Evolutionary conservation across 2,797 vertebrate genomes (phyloP).

Genomic region (Buceros bicornis): DNA sequence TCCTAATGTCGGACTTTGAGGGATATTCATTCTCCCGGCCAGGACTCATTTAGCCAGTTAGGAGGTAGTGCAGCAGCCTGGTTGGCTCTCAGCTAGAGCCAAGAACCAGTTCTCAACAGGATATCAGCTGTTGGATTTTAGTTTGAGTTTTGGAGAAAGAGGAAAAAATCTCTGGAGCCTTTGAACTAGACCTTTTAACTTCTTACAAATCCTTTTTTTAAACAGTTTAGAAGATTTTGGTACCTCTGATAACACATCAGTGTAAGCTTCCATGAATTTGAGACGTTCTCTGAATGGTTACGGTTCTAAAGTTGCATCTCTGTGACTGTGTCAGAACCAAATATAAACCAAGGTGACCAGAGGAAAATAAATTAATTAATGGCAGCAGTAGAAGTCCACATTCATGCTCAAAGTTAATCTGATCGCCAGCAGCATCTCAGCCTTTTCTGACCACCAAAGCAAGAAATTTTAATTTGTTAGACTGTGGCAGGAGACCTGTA

Average conservation of each 20-base stretch:
- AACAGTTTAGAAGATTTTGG: neutral
- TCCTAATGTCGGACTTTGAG: neutral
- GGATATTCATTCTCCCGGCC: neutral
- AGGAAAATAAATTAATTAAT: neutral
- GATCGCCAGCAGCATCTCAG: neutral
- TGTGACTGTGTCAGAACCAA: neutral
- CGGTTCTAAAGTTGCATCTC: accelerated
- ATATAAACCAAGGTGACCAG: neutral
- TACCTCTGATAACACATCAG: neutral
- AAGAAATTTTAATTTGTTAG: neutral
- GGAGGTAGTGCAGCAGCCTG: neutral
- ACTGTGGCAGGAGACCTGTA: too few species aligned
- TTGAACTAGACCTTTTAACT: neutral
- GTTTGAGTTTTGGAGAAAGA: neutral
- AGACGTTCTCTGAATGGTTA: neutral
- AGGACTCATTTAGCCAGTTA: neutral
- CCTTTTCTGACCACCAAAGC: neutral
- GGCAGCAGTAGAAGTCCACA: neutral
- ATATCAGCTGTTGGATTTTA: neutral
- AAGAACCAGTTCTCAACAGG: neutral
- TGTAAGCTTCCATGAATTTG: neutral
- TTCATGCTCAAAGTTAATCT: neutral
- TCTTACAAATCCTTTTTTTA: neutral
- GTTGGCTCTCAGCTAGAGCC: neutral
- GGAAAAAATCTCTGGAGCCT: neutral